These are phyloP conservation scores for Tenodera sinensis DNA, from an alignment of 2,888 invertebrate species.

Conservation along the genomic window DNA sequence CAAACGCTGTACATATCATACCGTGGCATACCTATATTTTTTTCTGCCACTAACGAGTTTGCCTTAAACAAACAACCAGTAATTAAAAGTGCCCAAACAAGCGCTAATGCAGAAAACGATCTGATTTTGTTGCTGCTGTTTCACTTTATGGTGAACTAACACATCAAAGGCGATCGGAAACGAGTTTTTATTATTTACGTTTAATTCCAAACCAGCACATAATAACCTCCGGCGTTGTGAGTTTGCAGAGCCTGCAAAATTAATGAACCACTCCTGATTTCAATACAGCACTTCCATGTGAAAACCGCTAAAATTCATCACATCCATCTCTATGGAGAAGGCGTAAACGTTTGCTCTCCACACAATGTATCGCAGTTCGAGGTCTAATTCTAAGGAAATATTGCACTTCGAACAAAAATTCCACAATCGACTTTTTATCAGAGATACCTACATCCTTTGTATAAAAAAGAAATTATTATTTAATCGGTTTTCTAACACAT, in stretches of 20 bases:
- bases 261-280: not conserved
- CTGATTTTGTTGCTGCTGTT: not conserved
- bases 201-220: not conserved
- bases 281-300: not conserved
- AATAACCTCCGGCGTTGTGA: not conserved
- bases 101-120: not conserved
- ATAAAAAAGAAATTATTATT: too few relatives aligned
- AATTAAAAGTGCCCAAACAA: not conserved
- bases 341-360: too few relatives aligned
- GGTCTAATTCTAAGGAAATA: too few relatives aligned
- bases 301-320: not conserved
- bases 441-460: too few relatives aligned
- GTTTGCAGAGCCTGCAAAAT: not conserved
- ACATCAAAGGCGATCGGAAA: not conserved
- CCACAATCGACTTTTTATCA: too few relatives aligned
- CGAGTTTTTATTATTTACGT: not conserved
- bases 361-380: too few relatives aligned
- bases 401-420: too few relatives aligned
- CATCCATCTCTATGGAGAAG: not conserved
- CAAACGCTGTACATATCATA: too few relatives aligned
- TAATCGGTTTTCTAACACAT: too few relatives aligned
- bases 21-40: too few relatives aligned
- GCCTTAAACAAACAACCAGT: not conserved
- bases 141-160: not conserved
- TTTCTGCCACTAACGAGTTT: not conserved